Conservation (phyloP, 2,888 invertebrate species). For the Philereme transversata region DNA sequence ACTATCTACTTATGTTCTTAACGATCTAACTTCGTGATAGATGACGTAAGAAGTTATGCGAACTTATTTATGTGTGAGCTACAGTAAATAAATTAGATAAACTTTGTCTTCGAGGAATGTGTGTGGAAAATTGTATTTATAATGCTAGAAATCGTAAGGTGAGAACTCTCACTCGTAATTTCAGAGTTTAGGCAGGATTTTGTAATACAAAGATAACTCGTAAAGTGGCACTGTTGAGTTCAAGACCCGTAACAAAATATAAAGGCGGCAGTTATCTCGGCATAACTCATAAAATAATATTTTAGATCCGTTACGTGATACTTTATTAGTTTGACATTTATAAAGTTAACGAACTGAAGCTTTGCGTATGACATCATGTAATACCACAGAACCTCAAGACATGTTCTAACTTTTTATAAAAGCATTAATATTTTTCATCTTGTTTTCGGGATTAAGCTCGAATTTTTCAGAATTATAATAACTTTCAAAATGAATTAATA, state of each 20-base stretch:
- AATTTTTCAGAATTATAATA: not conserved
- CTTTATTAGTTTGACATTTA: not conserved
- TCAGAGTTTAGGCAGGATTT: constrained; percentile 18
- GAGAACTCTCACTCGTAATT: constrained; percentile 22
- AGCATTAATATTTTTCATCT: not conserved
- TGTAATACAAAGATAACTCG: constrained; percentile 19
- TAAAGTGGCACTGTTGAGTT: constrained; percentile 23
- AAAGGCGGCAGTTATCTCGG: constrained; percentile 16
- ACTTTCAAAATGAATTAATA: constrained; percentile 11
- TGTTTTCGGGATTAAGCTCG: not conserved
- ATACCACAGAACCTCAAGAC: no score
- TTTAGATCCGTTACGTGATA: no score
- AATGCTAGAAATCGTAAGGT: constrained; percentile 22
- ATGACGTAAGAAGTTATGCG: constrained; percentile 47
- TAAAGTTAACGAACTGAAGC: no score
- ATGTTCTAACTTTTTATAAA: not conserved
- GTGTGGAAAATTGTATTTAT: constrained; percentile 27
- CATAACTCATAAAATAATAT: not conserved
- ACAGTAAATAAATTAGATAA: constrained; percentile 37
- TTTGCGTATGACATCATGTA: no score
- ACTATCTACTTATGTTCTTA: constrained; percentile 53
- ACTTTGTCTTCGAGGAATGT: constrained; percentile 32
- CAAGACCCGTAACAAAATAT: constrained; percentile 18
- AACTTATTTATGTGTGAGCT: constrained; percentile 41
- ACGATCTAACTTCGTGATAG: constrained; percentile 54